A percentile compares a stretch with the other conserved stretches of the same genome.
These are phyloP conservation scores for Euclidia mi DNA, from an alignment of 2,888 invertebrate species.

Conservation along the genomic window DNA sequence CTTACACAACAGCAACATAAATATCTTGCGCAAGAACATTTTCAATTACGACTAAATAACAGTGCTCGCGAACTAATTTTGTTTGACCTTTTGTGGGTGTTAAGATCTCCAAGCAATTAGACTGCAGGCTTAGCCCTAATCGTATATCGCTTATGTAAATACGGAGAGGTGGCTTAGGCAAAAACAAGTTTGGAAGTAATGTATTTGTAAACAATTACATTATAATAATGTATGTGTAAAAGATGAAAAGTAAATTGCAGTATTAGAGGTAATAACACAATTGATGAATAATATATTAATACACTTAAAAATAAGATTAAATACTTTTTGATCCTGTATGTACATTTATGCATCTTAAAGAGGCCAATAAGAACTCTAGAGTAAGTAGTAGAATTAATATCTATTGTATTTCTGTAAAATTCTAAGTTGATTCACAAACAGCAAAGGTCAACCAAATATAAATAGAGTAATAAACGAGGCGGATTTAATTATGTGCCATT, in stretches of 20 bases:
- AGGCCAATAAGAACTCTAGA: no score
- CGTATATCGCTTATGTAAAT: constrained; percentile 43
- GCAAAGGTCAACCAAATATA: background rate
- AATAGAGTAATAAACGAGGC: constrained; percentile 26
- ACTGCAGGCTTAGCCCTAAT: constrained; percentile 40
- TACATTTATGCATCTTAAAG: no score
- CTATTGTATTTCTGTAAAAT: no score
- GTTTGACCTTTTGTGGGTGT: constrained; percentile 59
- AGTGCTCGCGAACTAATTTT: constrained; percentile 49
- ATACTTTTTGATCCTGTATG: no score
- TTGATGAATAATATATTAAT: no score
- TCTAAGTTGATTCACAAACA: background rate
- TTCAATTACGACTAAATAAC: constrained; percentile 52
- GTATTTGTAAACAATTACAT: background rate
- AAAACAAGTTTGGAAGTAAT: constrained; percentile 27
- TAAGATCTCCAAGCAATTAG: constrained; percentile 35
- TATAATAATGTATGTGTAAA: no score
- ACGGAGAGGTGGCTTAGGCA: constrained; percentile 35
- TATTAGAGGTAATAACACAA: no score
- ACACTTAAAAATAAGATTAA: no score
- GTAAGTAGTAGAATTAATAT: no score
- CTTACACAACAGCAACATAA: constrained; percentile 11
- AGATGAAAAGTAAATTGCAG: no score
- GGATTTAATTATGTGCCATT: constrained; percentile 55
- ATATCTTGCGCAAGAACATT: constrained; percentile 40